These are phyloP conservation scores for Acanthopagrus latus DNA, from an alignment of 2,797 vertebrate genomes.

Conservation along the genomic window DNA sequence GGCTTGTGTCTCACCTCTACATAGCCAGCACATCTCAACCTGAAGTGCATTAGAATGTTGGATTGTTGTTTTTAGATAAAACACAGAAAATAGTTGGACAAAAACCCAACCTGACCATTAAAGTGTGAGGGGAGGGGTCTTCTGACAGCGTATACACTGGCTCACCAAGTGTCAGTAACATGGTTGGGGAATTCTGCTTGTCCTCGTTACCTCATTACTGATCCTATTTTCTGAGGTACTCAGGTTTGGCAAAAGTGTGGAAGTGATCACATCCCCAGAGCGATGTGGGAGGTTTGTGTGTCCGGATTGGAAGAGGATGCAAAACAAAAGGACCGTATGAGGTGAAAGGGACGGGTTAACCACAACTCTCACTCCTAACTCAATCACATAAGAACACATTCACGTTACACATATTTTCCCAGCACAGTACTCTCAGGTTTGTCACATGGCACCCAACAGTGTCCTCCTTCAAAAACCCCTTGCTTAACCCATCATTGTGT, in stretches of 20 bases:
- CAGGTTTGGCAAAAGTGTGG: neutral
- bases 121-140: neutral
- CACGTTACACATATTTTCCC: too few species aligned
- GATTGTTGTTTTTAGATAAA: neutral
- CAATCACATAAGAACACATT: neutral
- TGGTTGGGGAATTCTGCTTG: neutral
- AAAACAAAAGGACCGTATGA: neutral
- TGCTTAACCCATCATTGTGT: too few species aligned
- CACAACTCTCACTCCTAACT: neutral
- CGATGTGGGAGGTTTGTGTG: neutral
- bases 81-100: neutral
- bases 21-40: too few species aligned
- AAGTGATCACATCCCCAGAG: neutral
- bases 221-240: neutral
- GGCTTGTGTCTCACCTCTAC: too few species aligned
- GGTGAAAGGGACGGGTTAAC: neutral
- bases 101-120: neutral
- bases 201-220: too few species aligned
- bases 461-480: too few species aligned
- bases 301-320: neutral
- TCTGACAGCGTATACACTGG: neutral
- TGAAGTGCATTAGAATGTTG: too few species aligned
- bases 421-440: too few species aligned
- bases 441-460: too few species aligned
- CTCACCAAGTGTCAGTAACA: neutral